Evolutionary conservation across 2,113 vertebrate species (phyloP), one percentile per base, ranked within the genome.

Genomic region (Ageneiosus marmoratus): DNA sequence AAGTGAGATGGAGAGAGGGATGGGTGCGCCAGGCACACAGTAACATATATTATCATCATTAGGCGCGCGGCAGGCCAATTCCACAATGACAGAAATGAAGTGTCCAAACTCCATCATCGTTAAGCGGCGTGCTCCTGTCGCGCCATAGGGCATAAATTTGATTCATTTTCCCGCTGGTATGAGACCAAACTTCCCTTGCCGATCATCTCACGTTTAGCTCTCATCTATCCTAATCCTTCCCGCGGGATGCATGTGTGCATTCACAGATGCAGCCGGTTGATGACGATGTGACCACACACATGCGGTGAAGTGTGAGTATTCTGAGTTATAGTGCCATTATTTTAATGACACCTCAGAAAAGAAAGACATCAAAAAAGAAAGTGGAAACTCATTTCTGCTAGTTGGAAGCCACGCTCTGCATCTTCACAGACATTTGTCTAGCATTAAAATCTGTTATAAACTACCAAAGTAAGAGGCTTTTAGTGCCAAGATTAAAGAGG

Each of bases 51-150:
- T 91, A 93, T 89, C 87, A 84, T 91, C 91, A 91, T 92, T 93
- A 92, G 93, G 88, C 84, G 86, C 84, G 84, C 84, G 87, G 89
- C 89, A 88, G 88, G 89, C 89, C 92, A 90, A 92, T 94, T 93
- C 91, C 89, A 91, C 91, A 90, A 88, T 91, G 91, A 93, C 93
- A 93, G 91, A 91, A 92, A 93, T 90, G 89, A 92, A 93, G 90
- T 91, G 92, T 90, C 90, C 86, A 87, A 92, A 91, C 93, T 93
- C 92, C 87, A 92, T 93, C 91, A 93, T 93, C 84, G 89, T 93
- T 93, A 93, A 86, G 84, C 89, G 88, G 89, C 89, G 89, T 87
- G 90, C 86, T 90, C 88, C 89, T 92, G 90, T 87, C 87, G 86
- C 84, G 86, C 88, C 90, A 90, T 90, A 87, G 86, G 85, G 81